Evolutionary conservation across 2,113 vertebrate genomes (phyloP), one percentile per base, ranked within the genome.

Genomic region (Helogale parvula): DNA sequence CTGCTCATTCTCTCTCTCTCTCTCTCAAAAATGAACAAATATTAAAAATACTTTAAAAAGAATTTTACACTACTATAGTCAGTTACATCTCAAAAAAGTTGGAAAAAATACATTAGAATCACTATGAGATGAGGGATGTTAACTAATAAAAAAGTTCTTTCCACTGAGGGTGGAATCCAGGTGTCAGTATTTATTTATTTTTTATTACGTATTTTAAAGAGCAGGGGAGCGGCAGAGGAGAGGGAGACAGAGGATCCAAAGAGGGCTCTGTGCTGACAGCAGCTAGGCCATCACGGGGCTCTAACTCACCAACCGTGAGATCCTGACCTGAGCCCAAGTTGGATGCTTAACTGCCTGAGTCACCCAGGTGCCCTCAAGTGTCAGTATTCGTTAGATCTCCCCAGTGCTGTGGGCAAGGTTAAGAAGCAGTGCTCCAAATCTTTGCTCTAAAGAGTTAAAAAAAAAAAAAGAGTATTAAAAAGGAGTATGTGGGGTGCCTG

Each of bases 71-170:
- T 14, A 15, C 47, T 68, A 57, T 45, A 41, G 33, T 47, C 25
- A 77, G 68, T 89, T 83, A 63, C 33, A 76, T 50, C 14, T 60
- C 38, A 69, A 77, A 60, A 60, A 57, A 27, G 13, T 60, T 35
- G 14, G 47, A n/a, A 92, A 47, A 82, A 94, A 74, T 90, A 96
- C 63, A 77, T 79, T 93, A 87, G 77, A 95, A 41, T 79, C 14
- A 8, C 50, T 57, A 52, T 79, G 76, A 79, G 5, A 79, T 0
- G 2, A 50, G 9, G 76, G 33, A 79, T 79, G 17, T 79, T 79
- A 79, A 79, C 9, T 21, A 11, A 77, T 31, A 11, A 50, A 45
- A 71, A 5, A 0, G 35, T 21, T 71, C 38, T 72, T 21, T 60
- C 57, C 7, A 8, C 54, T 35, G 15, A 54, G 12, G 31, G 54